A percentile compares a stretch with the other conserved stretches of the same genome.
phyloP scores from a whole-genome alignment of 1,140 invertebrate species.

The Drosophila pseudoananassae region DNA sequence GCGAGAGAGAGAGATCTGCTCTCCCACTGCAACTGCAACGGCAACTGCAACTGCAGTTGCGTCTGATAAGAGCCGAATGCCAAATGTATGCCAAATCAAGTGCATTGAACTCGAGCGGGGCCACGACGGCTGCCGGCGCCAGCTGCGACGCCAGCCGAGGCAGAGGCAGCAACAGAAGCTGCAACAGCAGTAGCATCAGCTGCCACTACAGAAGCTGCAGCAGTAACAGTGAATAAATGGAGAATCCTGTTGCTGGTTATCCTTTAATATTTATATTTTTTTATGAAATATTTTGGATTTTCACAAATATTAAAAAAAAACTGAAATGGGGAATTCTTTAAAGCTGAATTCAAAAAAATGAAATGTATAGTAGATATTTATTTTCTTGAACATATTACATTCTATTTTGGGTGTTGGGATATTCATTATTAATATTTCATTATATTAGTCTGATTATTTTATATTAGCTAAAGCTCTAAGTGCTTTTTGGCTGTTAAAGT shows the following conservation, averaged over 20 bases:
- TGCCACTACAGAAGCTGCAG: not conserved
- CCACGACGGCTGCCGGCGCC: constrained; percentile 17
- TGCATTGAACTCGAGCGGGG: constrained; percentile 65
- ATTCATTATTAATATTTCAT: too few relatives aligned
- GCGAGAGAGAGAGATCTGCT: not conserved
- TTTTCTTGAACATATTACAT: too few relatives aligned
- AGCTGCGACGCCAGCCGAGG: constrained; percentile 5
- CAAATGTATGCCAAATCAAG: constrained; percentile 75
- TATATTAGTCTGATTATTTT: too few relatives aligned
- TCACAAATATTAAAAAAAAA: too few relatives aligned
- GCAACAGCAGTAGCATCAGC: constrained; percentile 8
- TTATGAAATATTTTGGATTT: not conserved
- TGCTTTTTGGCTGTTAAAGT: too few relatives aligned
- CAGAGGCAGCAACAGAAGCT: not conserved
- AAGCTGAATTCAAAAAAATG: too few relatives aligned
- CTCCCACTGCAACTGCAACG: constrained; percentile 40
- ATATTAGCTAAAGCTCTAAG: too few relatives aligned
- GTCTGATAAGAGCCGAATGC: constrained; percentile 58
- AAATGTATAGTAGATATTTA: too few relatives aligned
- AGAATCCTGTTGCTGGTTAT: not conserved
- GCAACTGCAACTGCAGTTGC: constrained; percentile 24
- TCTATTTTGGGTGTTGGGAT: too few relatives aligned
- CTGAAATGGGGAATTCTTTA: too few relatives aligned
- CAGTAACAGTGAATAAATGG: not conserved
- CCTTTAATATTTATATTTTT: not conserved